A percentile compares a stretch with the other conserved stretches of the same genome.
Evolutionary conservation across 23 tunicate species (phyloP).

Genomic region (Ascidia mentula): DNA sequence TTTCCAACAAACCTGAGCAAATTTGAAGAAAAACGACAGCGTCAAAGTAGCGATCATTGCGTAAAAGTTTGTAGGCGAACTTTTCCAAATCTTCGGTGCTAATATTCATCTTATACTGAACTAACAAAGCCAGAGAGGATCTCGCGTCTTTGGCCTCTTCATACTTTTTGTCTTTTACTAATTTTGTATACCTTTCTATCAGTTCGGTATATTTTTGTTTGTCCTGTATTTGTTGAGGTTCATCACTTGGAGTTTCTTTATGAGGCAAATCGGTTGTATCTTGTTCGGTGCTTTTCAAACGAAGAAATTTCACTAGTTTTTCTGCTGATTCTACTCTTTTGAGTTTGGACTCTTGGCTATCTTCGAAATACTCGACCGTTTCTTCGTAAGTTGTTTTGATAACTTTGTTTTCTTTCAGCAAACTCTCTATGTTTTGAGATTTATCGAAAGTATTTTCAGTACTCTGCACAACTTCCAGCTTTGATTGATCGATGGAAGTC

Average conservation of each 20-base stretch:
- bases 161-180: neutral
- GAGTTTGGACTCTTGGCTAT: neutral
- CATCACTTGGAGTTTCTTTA: neutral
- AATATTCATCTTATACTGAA: neutral
- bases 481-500: too few relatives aligned
- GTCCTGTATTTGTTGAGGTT: neutral
- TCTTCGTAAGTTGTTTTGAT: neutral
- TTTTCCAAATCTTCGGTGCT: neutral
- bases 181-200: neutral
- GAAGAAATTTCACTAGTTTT: neutral
- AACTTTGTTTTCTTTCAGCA: neutral
- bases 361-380: neutral
- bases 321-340: neutral
- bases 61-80: neutral
- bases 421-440: neutral
- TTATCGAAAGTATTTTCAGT: too few relatives aligned
- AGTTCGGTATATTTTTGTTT: neutral
- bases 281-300: neutral
- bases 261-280: neutral
- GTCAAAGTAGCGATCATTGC: neutral
- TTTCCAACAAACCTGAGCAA: neutral
- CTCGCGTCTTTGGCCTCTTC: neutral
- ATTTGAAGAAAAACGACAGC: constrained; percentile 24
- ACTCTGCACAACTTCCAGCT: too few relatives aligned
- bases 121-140: neutral